These are phyloP conservation scores for Frankliniella fusca DNA, from an alignment of 2,888 invertebrate species.

Conservation along the genomic window DNA sequence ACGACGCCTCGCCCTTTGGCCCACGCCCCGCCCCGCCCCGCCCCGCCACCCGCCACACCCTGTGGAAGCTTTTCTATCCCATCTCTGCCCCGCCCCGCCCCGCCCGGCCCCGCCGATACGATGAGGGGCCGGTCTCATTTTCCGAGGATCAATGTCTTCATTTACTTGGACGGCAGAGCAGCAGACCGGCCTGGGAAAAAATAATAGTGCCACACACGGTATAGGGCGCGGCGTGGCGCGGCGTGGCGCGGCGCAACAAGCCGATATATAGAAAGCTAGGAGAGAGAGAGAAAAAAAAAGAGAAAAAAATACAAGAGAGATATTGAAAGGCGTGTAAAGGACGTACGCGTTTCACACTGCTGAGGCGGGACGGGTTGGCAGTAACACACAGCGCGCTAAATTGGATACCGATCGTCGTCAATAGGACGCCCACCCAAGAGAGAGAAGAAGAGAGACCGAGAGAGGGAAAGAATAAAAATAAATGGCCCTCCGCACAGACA, in stretches of 20 bases:
- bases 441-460: neutral
- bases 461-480: neutral
- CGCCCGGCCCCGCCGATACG: neutral
- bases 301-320: neutral
- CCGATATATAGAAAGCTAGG: neutral
- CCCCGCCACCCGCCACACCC: neutral
- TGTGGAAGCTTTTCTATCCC: too few species aligned
- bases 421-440: neutral
- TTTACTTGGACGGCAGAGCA: neutral
- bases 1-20: neutral
- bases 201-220: neutral
- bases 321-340: neutral
- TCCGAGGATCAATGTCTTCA: slow-evolving; percentile 14
- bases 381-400: neutral
- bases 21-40: neutral
- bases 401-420: neutral
- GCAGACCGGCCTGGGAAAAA: neutral
- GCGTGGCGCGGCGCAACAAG: neutral
- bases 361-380: neutral
- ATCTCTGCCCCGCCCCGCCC: too few species aligned
- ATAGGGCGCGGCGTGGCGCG: neutral
- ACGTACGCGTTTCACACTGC: too few species aligned
- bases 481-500: too few species aligned
- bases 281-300: too few species aligned
- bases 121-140: neutral